A percentile compares a stretch with the other conserved stretches of the same genome.
phyloP scores from a whole-genome alignment of 2,113 vertebrate genomes.

The Lophura nycthemera region DNA sequence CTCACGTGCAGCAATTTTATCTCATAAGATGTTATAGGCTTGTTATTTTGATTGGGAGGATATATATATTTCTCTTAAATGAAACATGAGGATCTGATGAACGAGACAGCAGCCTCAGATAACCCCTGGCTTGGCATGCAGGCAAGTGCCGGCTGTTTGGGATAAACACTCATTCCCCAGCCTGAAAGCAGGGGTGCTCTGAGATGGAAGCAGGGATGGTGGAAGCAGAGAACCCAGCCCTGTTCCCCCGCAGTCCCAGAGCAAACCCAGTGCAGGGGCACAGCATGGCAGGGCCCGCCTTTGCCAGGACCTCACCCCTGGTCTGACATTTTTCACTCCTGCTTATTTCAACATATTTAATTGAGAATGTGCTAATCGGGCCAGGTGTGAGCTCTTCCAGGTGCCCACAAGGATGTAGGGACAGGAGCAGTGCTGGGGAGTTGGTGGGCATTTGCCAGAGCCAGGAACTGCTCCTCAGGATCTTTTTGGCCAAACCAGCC shows the following conservation, averaged over 20 bases:
- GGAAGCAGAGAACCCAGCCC: not conserved
- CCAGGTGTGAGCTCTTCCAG: not conserved
- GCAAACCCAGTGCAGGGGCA: not conserved
- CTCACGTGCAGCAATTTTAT: fast-evolving
- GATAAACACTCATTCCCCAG: slow-evolving; percentile 48
- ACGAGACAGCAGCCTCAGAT: slow-evolving; percentile 33
- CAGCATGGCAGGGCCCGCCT: not conserved
- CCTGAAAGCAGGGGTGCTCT: not conserved
- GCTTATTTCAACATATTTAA: not conserved
- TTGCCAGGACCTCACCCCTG: not conserved
- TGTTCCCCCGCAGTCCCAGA: no score
- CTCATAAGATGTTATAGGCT: not conserved
- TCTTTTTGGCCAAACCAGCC: not conserved
- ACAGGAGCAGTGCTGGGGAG: not conserved
- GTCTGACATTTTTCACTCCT: not conserved
- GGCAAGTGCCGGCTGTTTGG: slow-evolving; percentile 20
- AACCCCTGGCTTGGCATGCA: slow-evolving; percentile 36
- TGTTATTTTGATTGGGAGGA: not conserved
- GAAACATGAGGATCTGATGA: slow-evolving; percentile 43
- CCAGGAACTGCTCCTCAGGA: fast-evolving
- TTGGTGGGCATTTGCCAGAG: no score
- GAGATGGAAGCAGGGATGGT: not conserved
- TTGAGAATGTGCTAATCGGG: not conserved
- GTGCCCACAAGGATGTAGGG: not conserved
- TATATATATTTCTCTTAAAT: not conserved